These are phyloP conservation scores for Esox masquinongy DNA, from an alignment of 2,797 vertebrate genomes.

Conservation along the genomic window DNA sequence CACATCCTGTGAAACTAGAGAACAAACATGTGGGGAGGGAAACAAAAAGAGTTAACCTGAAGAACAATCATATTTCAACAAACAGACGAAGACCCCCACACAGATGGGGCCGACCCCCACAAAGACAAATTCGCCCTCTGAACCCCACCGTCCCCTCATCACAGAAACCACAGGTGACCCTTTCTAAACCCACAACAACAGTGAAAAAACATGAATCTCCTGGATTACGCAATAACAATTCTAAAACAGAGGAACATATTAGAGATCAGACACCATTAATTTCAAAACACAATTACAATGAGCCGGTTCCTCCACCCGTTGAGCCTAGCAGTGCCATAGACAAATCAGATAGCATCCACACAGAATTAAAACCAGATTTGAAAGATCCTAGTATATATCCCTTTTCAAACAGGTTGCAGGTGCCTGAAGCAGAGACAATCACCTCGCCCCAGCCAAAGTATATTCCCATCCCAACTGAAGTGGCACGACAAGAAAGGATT, in stretches of 20 bases:
- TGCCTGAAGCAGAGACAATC: not conserved
- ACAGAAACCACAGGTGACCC: conserved; percentile 2
- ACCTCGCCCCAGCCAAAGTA: not conserved
- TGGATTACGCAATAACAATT: not conserved
- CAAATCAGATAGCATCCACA: not conserved
- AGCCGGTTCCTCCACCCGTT: not conserved
- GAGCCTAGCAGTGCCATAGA: not conserved
- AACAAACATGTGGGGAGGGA: conserved; percentile 5
- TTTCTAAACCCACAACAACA: not conserved
- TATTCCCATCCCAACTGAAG: not conserved
- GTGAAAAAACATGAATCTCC: not conserved
- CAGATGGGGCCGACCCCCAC: conserved; percentile 9
- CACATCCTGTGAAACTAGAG: not conserved
- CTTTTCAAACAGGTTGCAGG: not conserved
- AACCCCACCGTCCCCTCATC: not conserved
- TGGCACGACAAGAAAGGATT: not conserved
- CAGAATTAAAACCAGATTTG: not conserved
- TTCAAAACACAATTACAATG: not conserved
- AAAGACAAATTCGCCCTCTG: conserved; percentile 4
- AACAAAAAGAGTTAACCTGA: not conserved
- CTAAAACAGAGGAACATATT: not conserved
- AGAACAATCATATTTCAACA: not conserved
- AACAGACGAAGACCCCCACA: conserved; percentile 13
- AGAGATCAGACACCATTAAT: not conserved
- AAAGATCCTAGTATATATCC: not conserved